Percentiles rank a stretch among this genome's conserved stretches.
Evolutionary conservation across 2,113 vertebrate genomes (phyloP).

Genomic region (Embiotoca jacksoni): DNA sequence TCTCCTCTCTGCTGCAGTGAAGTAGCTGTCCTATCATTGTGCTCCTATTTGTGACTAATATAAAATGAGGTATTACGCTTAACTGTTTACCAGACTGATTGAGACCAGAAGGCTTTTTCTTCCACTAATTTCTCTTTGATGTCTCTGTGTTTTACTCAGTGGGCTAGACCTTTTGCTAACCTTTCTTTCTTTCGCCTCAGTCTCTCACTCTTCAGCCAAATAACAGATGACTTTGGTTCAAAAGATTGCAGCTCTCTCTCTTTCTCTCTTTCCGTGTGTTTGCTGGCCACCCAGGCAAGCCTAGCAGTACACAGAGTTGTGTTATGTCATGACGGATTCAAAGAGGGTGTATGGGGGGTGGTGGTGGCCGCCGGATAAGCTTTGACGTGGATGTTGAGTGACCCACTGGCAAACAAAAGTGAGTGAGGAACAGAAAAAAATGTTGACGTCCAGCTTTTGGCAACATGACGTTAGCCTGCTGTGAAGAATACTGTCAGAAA

Average conservation of each 20-base stretch:
- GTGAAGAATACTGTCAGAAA: slow-evolving; percentile 58
- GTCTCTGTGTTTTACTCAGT: slow-evolving; percentile 39
- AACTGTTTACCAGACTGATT: slow-evolving; percentile 75
- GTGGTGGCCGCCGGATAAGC: neutral
- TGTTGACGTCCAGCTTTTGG: slow-evolving; percentile 49
- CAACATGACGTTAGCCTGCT: slow-evolving; percentile 49
- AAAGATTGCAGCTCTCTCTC: neutral
- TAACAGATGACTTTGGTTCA: slow-evolving; percentile 30
- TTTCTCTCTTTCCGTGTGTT: neutral
- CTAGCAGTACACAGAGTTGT: slow-evolving; percentile 15
- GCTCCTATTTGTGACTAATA: slow-evolving; percentile 77
- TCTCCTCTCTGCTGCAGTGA: slow-evolving; percentile 57
- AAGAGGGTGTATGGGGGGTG: neutral
- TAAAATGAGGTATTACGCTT: slow-evolving; percentile 72
- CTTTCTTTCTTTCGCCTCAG: slow-evolving; percentile 51
- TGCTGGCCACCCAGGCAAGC: slow-evolving; percentile 20
- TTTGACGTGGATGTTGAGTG: slow-evolving; percentile 31
- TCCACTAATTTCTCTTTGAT: slow-evolving; percentile 62
- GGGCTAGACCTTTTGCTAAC: slow-evolving; percentile 51
- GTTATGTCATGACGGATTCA: slow-evolving; percentile 29
- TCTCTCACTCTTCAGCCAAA: slow-evolving; percentile 23
- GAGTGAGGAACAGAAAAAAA: slow-evolving; percentile 30
- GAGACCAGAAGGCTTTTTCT: slow-evolving; percentile 68
- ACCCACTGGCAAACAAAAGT: slow-evolving; percentile 47
- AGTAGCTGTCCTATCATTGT: slow-evolving; percentile 65